Conservation (phyloP, 23 tunicate species). For the Oikopleura dioica region DNA sequence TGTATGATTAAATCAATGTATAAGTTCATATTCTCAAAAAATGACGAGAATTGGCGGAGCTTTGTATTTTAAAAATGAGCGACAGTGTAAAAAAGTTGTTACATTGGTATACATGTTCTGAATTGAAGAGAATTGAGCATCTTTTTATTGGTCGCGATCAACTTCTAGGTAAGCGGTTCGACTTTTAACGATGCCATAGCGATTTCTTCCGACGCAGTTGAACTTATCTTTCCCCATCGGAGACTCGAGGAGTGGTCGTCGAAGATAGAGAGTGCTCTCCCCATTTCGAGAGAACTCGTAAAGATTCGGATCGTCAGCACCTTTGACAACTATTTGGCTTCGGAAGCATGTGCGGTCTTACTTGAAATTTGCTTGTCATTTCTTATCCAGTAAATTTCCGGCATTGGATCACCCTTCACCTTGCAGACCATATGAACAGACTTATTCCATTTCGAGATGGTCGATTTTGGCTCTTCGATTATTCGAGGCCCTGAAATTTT, state of each 20-base stretch:
- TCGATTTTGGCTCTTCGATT: neutral
- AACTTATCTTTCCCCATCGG: neutral
- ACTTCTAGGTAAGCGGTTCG: neutral
- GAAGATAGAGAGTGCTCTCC: neutral
- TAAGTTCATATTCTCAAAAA: too few species aligned
- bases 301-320: neutral
- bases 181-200: neutral
- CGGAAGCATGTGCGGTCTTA: neutral
- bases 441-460: neutral
- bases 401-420: neutral
- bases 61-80: too few species aligned
- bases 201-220: neutral
- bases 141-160: too few species aligned
- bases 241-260: neutral
- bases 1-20: too few species aligned
- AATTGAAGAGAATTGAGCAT: too few species aligned
- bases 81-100: too few species aligned
- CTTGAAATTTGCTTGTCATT: neutral
- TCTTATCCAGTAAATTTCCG: neutral
- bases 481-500: neutral
- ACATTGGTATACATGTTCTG: too few species aligned
- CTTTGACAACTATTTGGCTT: neutral
- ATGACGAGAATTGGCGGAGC: too few species aligned
- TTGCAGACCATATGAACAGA: neutral
- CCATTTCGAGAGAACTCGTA: neutral